Evolutionary conservation across 2,888 invertebrate genomes (phyloP), one percentile per base, ranked within the genome.

Genomic region (Drosophila imparisetae): DNA sequence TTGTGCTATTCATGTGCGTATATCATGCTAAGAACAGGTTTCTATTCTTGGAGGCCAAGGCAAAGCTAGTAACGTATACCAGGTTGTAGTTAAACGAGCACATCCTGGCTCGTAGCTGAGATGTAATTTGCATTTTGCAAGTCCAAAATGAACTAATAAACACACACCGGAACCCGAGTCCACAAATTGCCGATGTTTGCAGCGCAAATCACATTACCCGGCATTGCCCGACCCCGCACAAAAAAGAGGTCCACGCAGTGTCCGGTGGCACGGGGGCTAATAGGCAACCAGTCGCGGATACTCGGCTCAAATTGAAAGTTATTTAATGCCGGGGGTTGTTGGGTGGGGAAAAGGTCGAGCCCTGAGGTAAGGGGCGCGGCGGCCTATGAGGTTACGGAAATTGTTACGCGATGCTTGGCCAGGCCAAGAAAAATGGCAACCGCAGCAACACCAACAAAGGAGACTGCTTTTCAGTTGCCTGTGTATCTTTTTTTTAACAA

Each of bases 291-390:
- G 70, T 67, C 87, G 85, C 75, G 89, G 66, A 70, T 77, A 69
- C 88, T 86, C 70, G 75, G 78, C 78, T 89, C 81, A 88, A 88
- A 88, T 88, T 90, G 85, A 89, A 88, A 90, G 90, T 90, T 88
- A 88, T 89, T 88, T 78, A 81, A 80, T 72, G 80, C 80, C 69
- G 72, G 52, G 65, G 6, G 32, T 4, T 4, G 32, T 32, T 10
- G 15, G 53, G 15, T 24, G 8, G 45, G 59, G 59, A 50, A 55
- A 15, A 55, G 65, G 70, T 62, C 57, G 60, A 7, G 61, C 24
- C 24, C 21, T 27, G 54, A 48, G 34, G 62, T 42, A 42, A 38
- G 40, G 64, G 63, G 55, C 32, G 40, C 29, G 48, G 30, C 66
- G 75, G 89, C 75, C 72, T 70, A 73, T 78, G 79, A 65, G 75